Percentiles rank a stretch among this genome's conserved stretches.
These are phyloP conservation scores for Arctopsyche grandis DNA, from an alignment of 1,140 invertebrate species.

Conservation along the genomic window DNA sequence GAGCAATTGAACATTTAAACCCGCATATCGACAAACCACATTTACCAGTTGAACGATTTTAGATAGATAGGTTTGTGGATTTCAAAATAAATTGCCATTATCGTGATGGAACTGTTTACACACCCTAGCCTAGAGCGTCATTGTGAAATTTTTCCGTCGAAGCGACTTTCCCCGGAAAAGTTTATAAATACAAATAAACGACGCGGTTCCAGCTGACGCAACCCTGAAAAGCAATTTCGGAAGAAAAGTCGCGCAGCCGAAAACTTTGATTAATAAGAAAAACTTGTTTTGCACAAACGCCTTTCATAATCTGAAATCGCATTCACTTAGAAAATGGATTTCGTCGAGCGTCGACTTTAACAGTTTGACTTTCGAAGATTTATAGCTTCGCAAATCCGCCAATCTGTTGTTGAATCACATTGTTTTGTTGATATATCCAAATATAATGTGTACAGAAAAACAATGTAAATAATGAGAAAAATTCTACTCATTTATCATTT, in stretches of 20 bases:
- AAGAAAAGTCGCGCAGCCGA: slow-evolving; percentile 35
- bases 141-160: not conserved
- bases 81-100: not conserved
- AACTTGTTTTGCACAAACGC: slow-evolving; percentile 44
- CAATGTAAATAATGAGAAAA: too few species aligned
- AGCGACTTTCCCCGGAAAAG: slow-evolving; percentile 26
- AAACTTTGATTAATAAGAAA: slow-evolving; percentile 50
- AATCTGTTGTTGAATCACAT: not conserved
- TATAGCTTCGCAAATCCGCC: slow-evolving; percentile 26
- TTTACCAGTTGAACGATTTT: too few species aligned
- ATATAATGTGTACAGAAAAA: too few species aligned
- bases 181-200: slow-evolving; percentile 46
- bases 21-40: too few species aligned
- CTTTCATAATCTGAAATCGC: slow-evolving; percentile 43
- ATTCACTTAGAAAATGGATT: slow-evolving; percentile 36
- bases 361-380: slow-evolving; percentile 38
- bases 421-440: too few species aligned
- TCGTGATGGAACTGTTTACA: not conserved
- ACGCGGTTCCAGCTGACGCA: slow-evolving; percentile 39
- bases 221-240: slow-evolving; percentile 45
- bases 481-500: too few species aligned
- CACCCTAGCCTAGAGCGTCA: not conserved
- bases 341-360: slow-evolving; percentile 9
- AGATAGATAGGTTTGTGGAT: not conserved
- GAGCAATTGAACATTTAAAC: too few species aligned